phyloP scores from a whole-genome alignment of 2,888 invertebrate genomes.

The Agrilus biguttatus region DNA sequence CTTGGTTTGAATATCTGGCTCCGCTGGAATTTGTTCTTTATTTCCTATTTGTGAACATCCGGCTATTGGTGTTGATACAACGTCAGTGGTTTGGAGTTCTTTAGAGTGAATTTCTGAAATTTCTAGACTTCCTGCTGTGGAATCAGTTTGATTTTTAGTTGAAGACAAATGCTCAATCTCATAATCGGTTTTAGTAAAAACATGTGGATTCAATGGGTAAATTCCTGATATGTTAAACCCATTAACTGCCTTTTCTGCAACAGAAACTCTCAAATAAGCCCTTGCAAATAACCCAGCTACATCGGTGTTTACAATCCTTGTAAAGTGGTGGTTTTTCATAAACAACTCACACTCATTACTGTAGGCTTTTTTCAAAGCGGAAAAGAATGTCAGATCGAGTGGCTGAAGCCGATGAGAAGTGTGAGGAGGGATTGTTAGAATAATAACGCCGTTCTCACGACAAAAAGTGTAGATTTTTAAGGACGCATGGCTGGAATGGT shows the following conservation, averaged over 20 bases:
- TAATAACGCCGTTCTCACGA: conserved; percentile 4
- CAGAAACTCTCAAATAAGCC: not conserved
- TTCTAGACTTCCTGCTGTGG: not conserved
- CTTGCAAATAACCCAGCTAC: not conserved
- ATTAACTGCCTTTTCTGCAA: not conserved
- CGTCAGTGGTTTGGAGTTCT: not conserved
- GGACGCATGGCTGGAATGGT: not conserved
- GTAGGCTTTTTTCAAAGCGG: conserved; percentile 6
- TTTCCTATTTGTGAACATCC: not conserved
- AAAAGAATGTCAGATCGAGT: conserved; percentile 5
- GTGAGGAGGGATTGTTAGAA: conserved; percentile 4
- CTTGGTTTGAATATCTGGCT: no score
- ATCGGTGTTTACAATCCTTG: not conserved
- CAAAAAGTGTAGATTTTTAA: conserved; percentile 3
- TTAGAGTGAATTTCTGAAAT: not conserved
- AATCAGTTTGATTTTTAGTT: not conserved
- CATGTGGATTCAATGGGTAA: not conserved
- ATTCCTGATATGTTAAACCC: conserved; percentile 1
- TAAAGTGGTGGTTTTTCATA: conserved; percentile 4
- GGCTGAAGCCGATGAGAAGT: conserved; percentile 4
- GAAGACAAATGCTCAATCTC: not conserved
- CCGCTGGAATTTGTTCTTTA: no score
- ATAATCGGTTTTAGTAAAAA: not conserved
- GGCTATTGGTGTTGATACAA: not conserved
- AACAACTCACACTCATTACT: conserved; percentile 7